A percentile compares a stretch with the other conserved stretches of the same genome.
Conservation (phyloP, 1,140 invertebrate species). For the Rhopalosiphum padi region DNA sequence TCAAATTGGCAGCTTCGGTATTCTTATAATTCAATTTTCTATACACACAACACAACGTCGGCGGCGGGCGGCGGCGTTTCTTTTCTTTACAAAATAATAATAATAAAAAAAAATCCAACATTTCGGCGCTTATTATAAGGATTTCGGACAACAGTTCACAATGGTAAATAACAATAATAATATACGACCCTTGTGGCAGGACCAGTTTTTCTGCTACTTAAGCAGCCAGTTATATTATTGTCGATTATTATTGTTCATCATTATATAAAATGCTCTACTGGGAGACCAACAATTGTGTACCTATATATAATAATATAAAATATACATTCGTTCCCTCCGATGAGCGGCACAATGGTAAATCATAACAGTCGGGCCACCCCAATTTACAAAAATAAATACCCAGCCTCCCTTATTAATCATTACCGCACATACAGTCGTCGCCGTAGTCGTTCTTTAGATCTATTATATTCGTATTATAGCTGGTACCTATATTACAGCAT, state of each 20-base stretch:
- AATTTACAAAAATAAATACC: slow-evolving; percentile 49
- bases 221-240: slow-evolving; percentile 54
- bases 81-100: slow-evolving; percentile 45
- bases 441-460: background rate
- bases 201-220: slow-evolving; percentile 58
- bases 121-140: slow-evolving; percentile 57
- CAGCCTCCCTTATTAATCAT: slow-evolving; percentile 40
- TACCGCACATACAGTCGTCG: slow-evolving; percentile 14
- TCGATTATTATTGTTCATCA: slow-evolving; percentile 55
- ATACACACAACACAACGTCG: slow-evolving; percentile 34
- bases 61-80: slow-evolving; percentile 32
- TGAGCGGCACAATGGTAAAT: slow-evolving; percentile 44
- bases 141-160: slow-evolving; percentile 50
- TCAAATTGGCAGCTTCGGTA: slow-evolving; percentile 52
- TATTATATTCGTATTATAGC: background rate
- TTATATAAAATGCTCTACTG: slow-evolving; percentile 49
- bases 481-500: background rate
- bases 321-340: slow-evolving; percentile 38
- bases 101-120: slow-evolving; percentile 54
- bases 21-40: slow-evolving; percentile 57
- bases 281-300: slow-evolving; percentile 46
- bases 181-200: slow-evolving; percentile 54
- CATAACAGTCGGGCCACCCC: slow-evolving; percentile 45
- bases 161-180: slow-evolving; percentile 58
- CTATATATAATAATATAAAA: slow-evolving; percentile 16